These are phyloP conservation scores for Andrena bicolor DNA, from an alignment of 2,888 invertebrate species.

Conservation along the genomic window DNA sequence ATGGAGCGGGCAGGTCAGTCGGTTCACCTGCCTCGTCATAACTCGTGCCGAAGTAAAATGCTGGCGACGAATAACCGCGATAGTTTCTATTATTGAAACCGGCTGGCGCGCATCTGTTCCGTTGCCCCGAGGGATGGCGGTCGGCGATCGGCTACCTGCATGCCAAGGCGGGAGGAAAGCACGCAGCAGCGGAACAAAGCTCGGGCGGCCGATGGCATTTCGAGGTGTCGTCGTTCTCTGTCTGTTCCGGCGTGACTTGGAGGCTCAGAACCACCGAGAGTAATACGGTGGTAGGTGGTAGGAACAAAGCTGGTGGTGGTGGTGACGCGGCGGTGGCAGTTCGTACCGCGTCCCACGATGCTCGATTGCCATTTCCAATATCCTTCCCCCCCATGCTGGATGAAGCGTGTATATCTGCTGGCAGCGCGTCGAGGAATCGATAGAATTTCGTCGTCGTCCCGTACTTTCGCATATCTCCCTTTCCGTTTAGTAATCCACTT, in stretches of 20 bases:
- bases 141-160: conserved; percentile 17
- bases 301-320: conserved; percentile 31
- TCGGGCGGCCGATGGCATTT: conserved; percentile 45
- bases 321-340: conserved; percentile 18
- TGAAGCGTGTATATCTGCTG: conserved; percentile 37
- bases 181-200: conserved; percentile 46
- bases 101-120: conserved; percentile 38
- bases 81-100: conserved; percentile 55
- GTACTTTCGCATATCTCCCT: conserved; percentile 52
- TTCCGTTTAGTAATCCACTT: conserved; percentile 61
- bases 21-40: conserved; percentile 20
- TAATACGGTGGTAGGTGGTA: neutral
- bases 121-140: conserved; percentile 6
- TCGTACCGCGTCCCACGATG: conserved; percentile 55
- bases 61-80: conserved; percentile 33
- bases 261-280: conserved; percentile 12
- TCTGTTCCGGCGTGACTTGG: conserved; percentile 46
- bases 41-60: conserved; percentile 17
- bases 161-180: conserved; percentile 44
- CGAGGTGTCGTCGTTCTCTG: conserved; percentile 47
- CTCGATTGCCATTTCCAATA: conserved; percentile 75
- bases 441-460: conserved; percentile 64
- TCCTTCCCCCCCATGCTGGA: conserved; percentile 50
- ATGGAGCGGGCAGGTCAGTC: conserved; percentile 4
- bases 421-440: conserved; percentile 54